Conservation (phyloP, 1,140 invertebrate species). For the Acromyrmex heyeri region DNA sequence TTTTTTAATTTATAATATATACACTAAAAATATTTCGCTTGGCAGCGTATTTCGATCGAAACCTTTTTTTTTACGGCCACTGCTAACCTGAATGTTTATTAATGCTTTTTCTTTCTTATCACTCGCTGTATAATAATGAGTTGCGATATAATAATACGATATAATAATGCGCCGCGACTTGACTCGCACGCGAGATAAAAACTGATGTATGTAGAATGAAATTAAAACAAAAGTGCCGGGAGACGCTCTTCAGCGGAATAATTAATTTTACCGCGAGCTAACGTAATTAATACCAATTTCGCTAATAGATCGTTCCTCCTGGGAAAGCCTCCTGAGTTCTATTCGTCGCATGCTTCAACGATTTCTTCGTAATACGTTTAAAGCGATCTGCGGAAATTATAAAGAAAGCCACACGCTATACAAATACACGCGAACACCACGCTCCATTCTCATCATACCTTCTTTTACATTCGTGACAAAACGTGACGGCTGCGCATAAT, state of each 20-base stretch:
- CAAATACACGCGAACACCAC: constrained; percentile 35
- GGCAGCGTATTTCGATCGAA: background rate
- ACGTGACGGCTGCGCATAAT: constrained; percentile 31
- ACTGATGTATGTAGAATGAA: constrained; percentile 35
- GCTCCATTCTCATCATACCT: background rate
- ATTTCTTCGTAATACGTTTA: constrained; percentile 45
- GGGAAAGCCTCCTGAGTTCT: constrained; percentile 16
- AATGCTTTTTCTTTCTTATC: constrained; percentile 35
- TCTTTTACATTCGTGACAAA: constrained; percentile 45
- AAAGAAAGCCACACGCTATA: constrained; percentile 47
- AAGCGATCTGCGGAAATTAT: constrained; percentile 51
- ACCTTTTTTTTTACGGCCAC: background rate
- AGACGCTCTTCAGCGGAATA: background rate
- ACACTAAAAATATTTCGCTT: background rate
- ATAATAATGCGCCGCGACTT: constrained; percentile 22
- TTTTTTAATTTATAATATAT: background rate
- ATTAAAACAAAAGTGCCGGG: constrained; percentile 44
- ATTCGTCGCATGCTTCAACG: constrained; percentile 51
- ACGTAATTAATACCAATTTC: constrained; percentile 55
- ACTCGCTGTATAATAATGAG: constrained; percentile 11
- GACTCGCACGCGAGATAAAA: constrained; percentile 53
- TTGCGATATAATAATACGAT: constrained; percentile 45
- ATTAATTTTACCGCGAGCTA: constrained; percentile 37
- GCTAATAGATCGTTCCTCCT: constrained; percentile 41
- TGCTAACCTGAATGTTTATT: constrained; percentile 2